phyloP scores from a whole-genome alignment of 2,113 vertebrate genomes.

The Neotoma lepida region DNA sequence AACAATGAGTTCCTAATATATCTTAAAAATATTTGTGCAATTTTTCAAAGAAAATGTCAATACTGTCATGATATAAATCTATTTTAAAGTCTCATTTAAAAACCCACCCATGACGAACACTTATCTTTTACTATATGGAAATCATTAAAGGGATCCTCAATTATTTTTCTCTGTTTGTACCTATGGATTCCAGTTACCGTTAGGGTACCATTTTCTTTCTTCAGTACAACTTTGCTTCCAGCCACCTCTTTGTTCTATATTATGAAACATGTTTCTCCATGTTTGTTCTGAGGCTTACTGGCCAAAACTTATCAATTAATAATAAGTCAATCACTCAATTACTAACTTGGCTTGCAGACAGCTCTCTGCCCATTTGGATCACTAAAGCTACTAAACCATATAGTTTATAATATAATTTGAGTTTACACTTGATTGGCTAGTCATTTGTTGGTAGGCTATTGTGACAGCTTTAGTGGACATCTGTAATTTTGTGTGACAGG shows the following conservation, averaged over 20 bases:
- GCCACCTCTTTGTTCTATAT: neutral
- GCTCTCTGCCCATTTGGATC: constrained; percentile 9
- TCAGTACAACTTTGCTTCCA: neutral
- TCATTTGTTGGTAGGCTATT: constrained; percentile 48
- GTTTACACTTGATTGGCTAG: constrained; percentile 36
- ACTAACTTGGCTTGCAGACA: neutral
- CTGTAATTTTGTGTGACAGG: constrained; percentile 16
- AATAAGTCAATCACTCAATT: neutral
- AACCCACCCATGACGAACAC: neutral
- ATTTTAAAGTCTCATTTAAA: constrained; percentile 41
- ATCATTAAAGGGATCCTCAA: neutral
- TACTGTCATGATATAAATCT: neutral
- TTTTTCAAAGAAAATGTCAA: neutral
- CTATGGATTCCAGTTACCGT: neutral
- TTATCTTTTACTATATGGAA: neutral
- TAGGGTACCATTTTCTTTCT: neutral
- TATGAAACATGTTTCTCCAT: neutral
- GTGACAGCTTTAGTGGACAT: constrained; percentile 15
- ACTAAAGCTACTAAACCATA: neutral
- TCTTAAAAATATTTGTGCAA: neutral
- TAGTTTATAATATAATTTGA: constrained; percentile 45
- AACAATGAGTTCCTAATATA: neutral
- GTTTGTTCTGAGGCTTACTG: constrained; percentile 1
- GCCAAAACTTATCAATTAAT: constrained; percentile 39
- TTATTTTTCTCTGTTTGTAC: neutral